phyloP scores from a whole-genome alignment of 2,797 vertebrate genomes.

The Acrossocheilus fasciatus region DNA sequence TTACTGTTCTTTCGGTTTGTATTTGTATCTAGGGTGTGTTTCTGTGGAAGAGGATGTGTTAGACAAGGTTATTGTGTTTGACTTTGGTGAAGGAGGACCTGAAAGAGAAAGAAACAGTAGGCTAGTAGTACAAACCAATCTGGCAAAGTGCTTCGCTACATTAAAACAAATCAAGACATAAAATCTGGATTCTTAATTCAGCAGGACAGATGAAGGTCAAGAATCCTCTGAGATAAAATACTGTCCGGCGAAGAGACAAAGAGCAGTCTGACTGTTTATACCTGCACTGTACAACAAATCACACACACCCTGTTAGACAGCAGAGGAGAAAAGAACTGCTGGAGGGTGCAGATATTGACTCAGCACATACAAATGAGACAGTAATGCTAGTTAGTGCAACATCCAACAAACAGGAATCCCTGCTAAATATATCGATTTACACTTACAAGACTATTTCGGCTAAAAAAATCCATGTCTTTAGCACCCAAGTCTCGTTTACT shows the following conservation, averaged over 20 bases:
- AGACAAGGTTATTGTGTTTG: background rate
- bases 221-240: slow-evolving; percentile 19
- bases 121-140: background rate
- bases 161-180: slow-evolving; percentile 27
- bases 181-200: slow-evolving; percentile 15
- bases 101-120: background rate
- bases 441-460: background rate
- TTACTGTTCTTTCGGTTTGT: slow-evolving; percentile 9
- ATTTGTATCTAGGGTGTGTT: slow-evolving; percentile 8
- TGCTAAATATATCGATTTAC: slow-evolving; percentile 27
- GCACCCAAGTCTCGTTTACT: background rate
- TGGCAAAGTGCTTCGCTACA: slow-evolving; percentile 28
- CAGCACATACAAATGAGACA: slow-evolving; percentile 16
- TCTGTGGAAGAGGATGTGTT: background rate
- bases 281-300: slow-evolving; percentile 17
- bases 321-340: background rate
- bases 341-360: slow-evolving; percentile 9
- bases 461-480: background rate
- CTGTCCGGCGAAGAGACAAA: background rate
- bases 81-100: background rate
- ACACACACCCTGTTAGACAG: slow-evolving; percentile 4
- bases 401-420: background rate
- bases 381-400: slow-evolving; percentile 21
- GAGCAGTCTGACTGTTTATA: background rate
- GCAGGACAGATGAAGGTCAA: slow-evolving; percentile 39